Evolutionary conservation across 2,113 vertebrate genomes (phyloP).

Genomic region (Naja naja): DNA sequence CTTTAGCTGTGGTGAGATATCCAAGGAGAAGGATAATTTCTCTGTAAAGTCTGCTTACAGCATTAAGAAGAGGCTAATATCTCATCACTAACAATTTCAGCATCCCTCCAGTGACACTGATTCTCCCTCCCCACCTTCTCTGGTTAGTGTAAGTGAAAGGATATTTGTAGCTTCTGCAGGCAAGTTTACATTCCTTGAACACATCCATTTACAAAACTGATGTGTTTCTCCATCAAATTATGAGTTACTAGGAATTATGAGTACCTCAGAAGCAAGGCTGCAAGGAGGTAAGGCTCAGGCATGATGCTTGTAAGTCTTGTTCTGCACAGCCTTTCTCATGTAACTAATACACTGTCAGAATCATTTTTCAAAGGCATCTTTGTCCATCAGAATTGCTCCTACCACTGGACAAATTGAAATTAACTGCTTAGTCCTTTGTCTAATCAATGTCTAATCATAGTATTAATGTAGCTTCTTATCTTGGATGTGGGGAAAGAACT

Average conservation of each 20-base stretch:
- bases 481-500: neutral
- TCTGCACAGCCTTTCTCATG: neutral
- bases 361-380: neutral
- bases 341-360: neutral
- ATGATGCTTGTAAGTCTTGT: neutral
- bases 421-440: neutral
- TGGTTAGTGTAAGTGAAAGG: neutral
- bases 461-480: neutral
- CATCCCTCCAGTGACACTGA: neutral
- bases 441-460: too few species aligned
- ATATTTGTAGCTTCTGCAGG: neutral
- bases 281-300: neutral
- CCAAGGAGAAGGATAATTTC: neutral
- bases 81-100: neutral
- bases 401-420: neutral
- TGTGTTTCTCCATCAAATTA: neutral
- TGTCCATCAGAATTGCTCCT: neutral
- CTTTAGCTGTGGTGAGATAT: neutral
- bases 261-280: neutral
- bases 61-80: neutral
- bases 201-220: neutral
- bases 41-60: neutral
- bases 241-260: neutral
- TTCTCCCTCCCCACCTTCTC: neutral
- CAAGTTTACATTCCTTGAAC: neutral